Base-by-base conservation (phyloP, 2,888 invertebrate genomes). In the Ophion obscuratus region DNA sequence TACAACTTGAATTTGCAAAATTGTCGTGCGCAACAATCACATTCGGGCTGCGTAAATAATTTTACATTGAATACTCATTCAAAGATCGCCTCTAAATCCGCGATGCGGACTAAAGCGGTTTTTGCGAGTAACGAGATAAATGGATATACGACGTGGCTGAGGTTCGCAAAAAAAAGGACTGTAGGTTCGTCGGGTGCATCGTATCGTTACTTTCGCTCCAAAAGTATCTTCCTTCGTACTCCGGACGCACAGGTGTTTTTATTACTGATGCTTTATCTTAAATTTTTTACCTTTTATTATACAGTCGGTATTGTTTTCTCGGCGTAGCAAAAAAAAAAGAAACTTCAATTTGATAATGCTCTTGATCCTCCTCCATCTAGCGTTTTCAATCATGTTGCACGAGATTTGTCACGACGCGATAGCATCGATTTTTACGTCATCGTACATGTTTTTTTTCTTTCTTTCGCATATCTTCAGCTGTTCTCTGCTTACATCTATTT, bases 1-100 rank as follows among this genome's bases (percentile, higher is more conserved):
- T 9, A 74, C 74, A 82, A 36, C 75, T 70, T 79, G 70, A 79
- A 79, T 79, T 73, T 80, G 66, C 70, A 79, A 82, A 73, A 68
- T 71, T 81, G 59, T 81, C 80, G 84, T 80, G 80, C 71, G 80
- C 67, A 70, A 47, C 44, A 80, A 76, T 64, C 70, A 82, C 80
- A 27, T 57, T 67, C 44, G 73, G 31, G 64, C 64, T 67, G 62
- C 36, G 36, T 14, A 9, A 27, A 67, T 67, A 5, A 67, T 40
- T 7, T 20, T 36, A 57, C 77, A 36, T 67, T 17, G 77, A 53
- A 57, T 67, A 11, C 14, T 44, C 57, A 53, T 59, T 24, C 20
- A 17, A 36, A 57, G 47, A 24, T 27, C 47, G 47, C 10, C 66
- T 17, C 61, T 10, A 10, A 59, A 73, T 61, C 27, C 44, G 40